A percentile compares a stretch with the other conserved stretches of the same genome.
These are phyloP conservation scores for Embidobia sp. DNA, from an alignment of 2,888 invertebrate genomes.

Conservation along the genomic window DNA sequence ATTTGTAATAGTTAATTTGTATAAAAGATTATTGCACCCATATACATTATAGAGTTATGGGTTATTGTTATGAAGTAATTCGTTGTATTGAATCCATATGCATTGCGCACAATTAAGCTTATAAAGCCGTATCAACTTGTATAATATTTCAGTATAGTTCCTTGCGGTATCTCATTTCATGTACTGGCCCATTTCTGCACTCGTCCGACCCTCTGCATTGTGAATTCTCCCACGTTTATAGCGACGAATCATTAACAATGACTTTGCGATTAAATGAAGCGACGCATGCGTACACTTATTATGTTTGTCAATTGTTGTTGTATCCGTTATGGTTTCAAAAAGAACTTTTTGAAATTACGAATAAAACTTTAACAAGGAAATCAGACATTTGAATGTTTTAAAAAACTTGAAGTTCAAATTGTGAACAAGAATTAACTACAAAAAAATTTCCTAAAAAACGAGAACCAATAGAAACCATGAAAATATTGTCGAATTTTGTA, in stretches of 20 bases:
- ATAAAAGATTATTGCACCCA: no score
- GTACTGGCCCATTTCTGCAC: background rate
- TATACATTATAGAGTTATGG: no score
- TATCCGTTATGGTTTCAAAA: constrained; percentile 8
- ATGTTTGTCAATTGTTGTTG: constrained; percentile 13
- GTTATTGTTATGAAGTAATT: no score
- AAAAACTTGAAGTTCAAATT: no score
- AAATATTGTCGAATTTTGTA: no score
- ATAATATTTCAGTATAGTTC: constrained; percentile 25
- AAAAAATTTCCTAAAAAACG: no score
- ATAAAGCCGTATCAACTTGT: constrained; percentile 22
- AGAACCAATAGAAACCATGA: no score
- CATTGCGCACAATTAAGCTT: constrained; percentile 34
- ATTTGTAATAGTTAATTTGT: no score
- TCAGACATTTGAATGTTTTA: no score
- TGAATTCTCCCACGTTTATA: constrained; percentile 7
- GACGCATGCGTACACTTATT: constrained; percentile 4
- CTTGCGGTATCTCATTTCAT: constrained; percentile 34
- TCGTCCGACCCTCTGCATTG: background rate
- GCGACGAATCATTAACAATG: constrained; percentile 5
- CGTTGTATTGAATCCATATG: constrained; percentile 12
- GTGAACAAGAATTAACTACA: no score
- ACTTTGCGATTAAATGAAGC: constrained; percentile 2
- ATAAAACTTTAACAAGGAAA: constrained; percentile 19
- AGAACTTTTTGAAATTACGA: constrained; percentile 1